Base-by-base conservation (phyloP, 2,888 invertebrate species). In the Lampropteryx suffumata region DNA sequence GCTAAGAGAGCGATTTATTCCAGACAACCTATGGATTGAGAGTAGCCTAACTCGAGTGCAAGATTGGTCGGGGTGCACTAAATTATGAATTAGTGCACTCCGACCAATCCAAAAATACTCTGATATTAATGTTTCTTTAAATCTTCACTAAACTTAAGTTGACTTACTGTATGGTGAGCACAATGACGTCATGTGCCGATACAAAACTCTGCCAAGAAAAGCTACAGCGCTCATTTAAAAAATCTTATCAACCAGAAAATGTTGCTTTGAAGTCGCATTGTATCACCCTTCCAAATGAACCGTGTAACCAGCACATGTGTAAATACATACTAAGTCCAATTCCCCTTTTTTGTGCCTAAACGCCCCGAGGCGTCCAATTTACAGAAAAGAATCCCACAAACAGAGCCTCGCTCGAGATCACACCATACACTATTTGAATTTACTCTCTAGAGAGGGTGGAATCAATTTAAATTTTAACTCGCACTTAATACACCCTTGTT, bases 391-490 rank as follows among this genome's bases (percentile, higher is more conserved):
- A 85, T 85, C 82, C 83, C 84, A 81, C 87, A 86, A 84, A 84
- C 84, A 82, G 77, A 83, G 76, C 73, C 74, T 69, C 88, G 87
- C 85, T 80, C 70, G 82, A 87, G 83, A 85, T 87, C 86, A 88
- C 87, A 85, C 81, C 79, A 75, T 76, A 72, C 86, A 90, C 89
- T 89, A 90, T 90, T 86, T 84, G 88, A 88, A 87, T 87, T 85
- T 82, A 69, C 81, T 82, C 76, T 73, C 64, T 50, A 71, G 74
- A 77, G 86, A 84, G 87, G 87, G 87, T 79, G 73, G 87, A 90
- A 87, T 89, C 89, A 90, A 90, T 89, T 90, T 90, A 89, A 90
- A 90, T 89, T 90, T 90, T 90, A 90, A 89, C 88, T 90, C 82
- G 79, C 81, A 87, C 88, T 90, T 89, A 90, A 89, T 89, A 88